Evolutionary conservation across 1,140 invertebrate genomes (phyloP).

Genomic region (Zaprionus vittiger): DNA sequence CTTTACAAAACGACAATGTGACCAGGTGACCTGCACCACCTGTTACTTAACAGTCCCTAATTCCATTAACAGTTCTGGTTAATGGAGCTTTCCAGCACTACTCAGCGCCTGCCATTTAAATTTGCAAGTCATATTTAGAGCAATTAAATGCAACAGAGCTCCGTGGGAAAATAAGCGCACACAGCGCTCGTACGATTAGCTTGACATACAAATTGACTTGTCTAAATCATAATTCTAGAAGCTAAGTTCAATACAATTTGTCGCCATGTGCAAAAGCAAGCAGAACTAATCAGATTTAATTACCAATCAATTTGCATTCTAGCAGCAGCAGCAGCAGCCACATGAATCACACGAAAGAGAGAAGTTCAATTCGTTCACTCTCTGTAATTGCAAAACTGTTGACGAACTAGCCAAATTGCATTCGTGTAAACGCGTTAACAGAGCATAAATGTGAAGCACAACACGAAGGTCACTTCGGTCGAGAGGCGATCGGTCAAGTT

Average conservation of each 20-base stretch:
- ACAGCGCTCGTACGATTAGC: neutral
- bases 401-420: slow-evolving; percentile 53
- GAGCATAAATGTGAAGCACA: slow-evolving; percentile 64
- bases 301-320: slow-evolving; percentile 65
- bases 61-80: neutral
- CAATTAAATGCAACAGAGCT: slow-evolving; percentile 41
- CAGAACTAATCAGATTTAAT: slow-evolving; percentile 57
- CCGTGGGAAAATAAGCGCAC: slow-evolving; percentile 58
- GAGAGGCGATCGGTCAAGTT: slow-evolving; percentile 53
- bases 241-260: slow-evolving; percentile 67
- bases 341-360: slow-evolving; percentile 62
- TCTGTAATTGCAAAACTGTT: slow-evolving; percentile 51
- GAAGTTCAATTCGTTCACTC: slow-evolving; percentile 5
- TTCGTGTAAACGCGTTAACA: slow-evolving; percentile 65
- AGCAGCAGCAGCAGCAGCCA: slow-evolving; percentile 9
- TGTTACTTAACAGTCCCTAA: neutral
- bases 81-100: neutral
- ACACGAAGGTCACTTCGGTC: slow-evolving; percentile 26
- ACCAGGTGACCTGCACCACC: neutral
- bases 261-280: slow-evolving; percentile 42
- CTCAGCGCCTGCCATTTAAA: neutral
- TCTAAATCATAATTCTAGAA: slow-evolving; percentile 61
- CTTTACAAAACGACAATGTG: slow-evolving; percentile 6
- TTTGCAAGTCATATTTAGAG: slow-evolving; percentile 3
- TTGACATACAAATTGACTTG: slow-evolving; percentile 52